A percentile compares a stretch with the other conserved stretches of the same genome.
phyloP scores from a whole-genome alignment of 2,888 invertebrate genomes.

The Cheilosia variabilis region DNA sequence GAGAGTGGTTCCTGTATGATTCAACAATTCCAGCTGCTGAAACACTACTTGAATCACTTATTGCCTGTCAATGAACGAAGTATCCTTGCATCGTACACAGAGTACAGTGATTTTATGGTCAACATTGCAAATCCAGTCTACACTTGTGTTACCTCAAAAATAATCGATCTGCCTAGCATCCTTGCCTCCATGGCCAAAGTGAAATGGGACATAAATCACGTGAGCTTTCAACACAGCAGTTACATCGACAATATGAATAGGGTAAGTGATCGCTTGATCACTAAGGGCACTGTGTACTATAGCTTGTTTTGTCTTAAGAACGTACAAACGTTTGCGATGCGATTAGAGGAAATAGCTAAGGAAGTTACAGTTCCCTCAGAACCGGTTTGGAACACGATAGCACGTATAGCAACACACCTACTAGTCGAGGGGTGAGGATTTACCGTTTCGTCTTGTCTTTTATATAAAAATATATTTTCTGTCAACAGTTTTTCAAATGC shows the following conservation, averaged over 20 bases:
- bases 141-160: slow-evolving; percentile 92
- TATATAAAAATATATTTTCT: neutral
- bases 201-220: slow-evolving; percentile 97
- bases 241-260: slow-evolving; percentile 92
- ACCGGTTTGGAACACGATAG: slow-evolving; percentile 94
- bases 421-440: slow-evolving; percentile 93
- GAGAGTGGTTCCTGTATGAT: slow-evolving; percentile 96
- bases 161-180: slow-evolving; percentile 90
- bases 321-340: slow-evolving; percentile 89
- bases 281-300: neutral
- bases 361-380: slow-evolving; percentile 89
- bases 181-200: slow-evolving; percentile 95
- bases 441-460: slow-evolving; percentile 13
- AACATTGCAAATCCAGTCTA: slow-evolving; percentile 94
- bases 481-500: slow-evolving; percentile 89
- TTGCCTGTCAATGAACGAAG: slow-evolving; percentile 89
- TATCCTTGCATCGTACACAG: slow-evolving; percentile 88
- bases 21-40: slow-evolving; percentile 93
- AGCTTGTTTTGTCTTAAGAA: slow-evolving; percentile 77
- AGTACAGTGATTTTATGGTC: slow-evolving; percentile 79
- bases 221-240: slow-evolving; percentile 96
- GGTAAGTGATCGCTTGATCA: slow-evolving; percentile 82
- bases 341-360: slow-evolving; percentile 89
- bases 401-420: slow-evolving; percentile 93
- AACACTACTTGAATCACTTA: slow-evolving; percentile 93